Evolutionary conservation across 2,113 vertebrate genomes (phyloP), one percentile per base, ranked within the genome.

Genomic region (Pitta sordida): DNA sequence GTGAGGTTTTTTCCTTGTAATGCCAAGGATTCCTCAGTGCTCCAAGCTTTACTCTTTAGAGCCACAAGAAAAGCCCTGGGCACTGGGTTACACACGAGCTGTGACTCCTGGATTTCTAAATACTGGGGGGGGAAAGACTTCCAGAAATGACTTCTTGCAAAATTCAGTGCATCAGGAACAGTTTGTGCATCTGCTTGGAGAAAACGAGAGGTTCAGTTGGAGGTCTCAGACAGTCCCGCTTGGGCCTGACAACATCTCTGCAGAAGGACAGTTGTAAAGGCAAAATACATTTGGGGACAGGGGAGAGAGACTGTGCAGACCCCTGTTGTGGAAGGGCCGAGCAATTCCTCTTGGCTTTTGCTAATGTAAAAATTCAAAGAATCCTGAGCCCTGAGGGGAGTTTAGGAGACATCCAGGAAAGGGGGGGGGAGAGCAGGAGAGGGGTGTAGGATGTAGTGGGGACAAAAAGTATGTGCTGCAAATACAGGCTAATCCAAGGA

Each of bases 311-410:
- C 51, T 29, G 46, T 75, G 67, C 70, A 91, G 86, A 29, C 8
- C 49, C 37, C 62, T 22, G 24, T 23, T 37, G 30, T 13, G 63
- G 86, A 71, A 91, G 48, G 63, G 67, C 75, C 63, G 75, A 71
- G 79, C 88, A 91, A 95, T 95, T 95, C 91, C 91, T 88, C 71
- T 68, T 83, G 79, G 71, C 68, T 88, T 93, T 56, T 56, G 81
- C 83, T 81, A 60, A 70, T 90, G 85, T 88, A 96, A 95, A 94
- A 95, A 96, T 96, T 93, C 24, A 23, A 95, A 80, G 93, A 95
- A 95, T 96, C 73, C 83, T 84, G 86, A 95, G 90, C 94, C 90
- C 88, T 65, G 77, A 91, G 86, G 94, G 92, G 52, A 69, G 13
- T 82, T 95, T 46, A 94, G 74, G 93, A 96, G 93, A 95, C 85